A percentile compares a stretch with the other conserved stretches of the same genome.
These are phyloP conservation scores for Aquatica leii DNA, from an alignment of 2,888 invertebrate genomes.

Conservation along the genomic window DNA sequence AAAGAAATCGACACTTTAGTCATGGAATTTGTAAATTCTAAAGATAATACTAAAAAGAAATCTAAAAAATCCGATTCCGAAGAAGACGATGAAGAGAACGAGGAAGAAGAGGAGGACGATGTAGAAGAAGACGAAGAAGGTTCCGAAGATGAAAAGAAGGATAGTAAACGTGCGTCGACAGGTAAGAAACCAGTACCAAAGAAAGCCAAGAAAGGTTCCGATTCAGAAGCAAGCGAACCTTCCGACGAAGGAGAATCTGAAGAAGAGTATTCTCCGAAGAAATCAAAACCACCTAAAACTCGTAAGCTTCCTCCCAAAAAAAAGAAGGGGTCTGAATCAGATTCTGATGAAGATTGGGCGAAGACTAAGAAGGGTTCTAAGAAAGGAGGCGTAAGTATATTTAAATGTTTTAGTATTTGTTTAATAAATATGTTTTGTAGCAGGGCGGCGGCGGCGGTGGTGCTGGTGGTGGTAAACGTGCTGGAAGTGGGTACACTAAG, in stretches of 20 bases:
- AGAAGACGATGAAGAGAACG: conserved; percentile 63
- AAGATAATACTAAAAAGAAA: conserved; percentile 60
- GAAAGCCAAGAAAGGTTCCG: conserved; percentile 64
- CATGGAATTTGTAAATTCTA: conserved; percentile 74
- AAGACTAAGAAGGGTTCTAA: conserved; percentile 65
- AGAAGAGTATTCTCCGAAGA: conserved; percentile 70
- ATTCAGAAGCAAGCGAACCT: conserved; percentile 62
- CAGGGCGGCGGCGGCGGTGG: conserved; percentile 20
- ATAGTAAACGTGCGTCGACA: conserved; percentile 61
- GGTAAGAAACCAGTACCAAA: conserved; percentile 63
- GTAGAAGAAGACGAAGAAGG: conserved; percentile 60
- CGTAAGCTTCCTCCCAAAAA: conserved; percentile 64
- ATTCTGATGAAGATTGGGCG: conserved; percentile 75
- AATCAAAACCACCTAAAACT: conserved; percentile 64
- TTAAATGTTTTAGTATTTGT: conserved; percentile 34
- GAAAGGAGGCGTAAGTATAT: conserved; percentile 60
- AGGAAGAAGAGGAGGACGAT: conserved; percentile 60
- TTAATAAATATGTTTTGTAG: background rate
- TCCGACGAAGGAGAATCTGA: conserved; percentile 65
- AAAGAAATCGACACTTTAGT: conserved; percentile 88
- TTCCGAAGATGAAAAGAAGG: conserved; percentile 66
- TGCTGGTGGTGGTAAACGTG: conserved; percentile 43
- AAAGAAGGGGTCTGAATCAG: conserved; percentile 73
- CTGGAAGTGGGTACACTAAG: conserved; percentile 83
- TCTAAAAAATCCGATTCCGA: conserved; percentile 62